Percentiles rank a stretch among this genome's conserved stretches.
phyloP scores from a whole-genome alignment of 2,113 vertebrate species.

The Dromiciops gliroides region DNA sequence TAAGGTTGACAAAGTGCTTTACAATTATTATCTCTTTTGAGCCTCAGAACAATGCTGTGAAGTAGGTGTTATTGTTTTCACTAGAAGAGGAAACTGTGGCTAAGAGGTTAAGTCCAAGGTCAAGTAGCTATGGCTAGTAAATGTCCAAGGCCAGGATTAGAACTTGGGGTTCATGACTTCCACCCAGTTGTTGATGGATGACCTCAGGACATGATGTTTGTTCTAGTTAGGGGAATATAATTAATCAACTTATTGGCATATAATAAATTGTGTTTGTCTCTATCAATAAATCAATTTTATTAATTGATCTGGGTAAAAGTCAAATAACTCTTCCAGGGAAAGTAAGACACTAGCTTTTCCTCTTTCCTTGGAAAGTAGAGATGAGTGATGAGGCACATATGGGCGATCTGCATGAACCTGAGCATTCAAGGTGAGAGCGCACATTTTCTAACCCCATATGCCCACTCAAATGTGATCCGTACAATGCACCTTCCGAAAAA shows the following conservation, averaged over 20 bases:
- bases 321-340: background rate
- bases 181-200: background rate
- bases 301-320: background rate
- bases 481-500: slow-evolving; percentile 6
- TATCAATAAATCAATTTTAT: background rate
- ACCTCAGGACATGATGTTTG: background rate
- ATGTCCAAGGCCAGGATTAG: background rate
- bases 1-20: background rate
- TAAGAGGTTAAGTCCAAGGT: background rate
- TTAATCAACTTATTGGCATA: background rate
- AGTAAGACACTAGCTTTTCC: background rate
- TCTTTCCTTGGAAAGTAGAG: background rate
- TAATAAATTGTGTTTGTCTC: background rate
- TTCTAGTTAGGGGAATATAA: background rate
- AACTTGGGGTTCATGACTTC: background rate
- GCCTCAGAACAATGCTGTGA: background rate
- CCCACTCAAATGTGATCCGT: background rate
- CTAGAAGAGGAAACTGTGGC: background rate
- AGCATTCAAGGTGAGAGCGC: background rate
- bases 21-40: background rate
- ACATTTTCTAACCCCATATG: background rate
- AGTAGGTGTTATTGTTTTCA: background rate
- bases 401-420: background rate
- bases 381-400: background rate
- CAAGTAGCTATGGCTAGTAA: background rate